Base-by-base conservation (phyloP, 2,113 vertebrate species). In the Proterorhinus semilunaris region DNA sequence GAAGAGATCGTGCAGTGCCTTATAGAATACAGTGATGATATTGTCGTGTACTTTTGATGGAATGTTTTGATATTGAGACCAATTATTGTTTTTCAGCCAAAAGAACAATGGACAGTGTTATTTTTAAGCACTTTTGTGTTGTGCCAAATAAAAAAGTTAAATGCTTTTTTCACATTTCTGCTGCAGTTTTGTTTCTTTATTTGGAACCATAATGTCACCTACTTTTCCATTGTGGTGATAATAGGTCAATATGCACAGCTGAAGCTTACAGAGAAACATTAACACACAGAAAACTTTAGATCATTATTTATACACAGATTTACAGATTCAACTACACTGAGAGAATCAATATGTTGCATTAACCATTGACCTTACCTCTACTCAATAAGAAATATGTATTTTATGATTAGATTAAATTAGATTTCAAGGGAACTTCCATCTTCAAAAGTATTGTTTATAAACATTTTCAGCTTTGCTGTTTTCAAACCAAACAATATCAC, bases 91-190 rank as follows among this genome's bases (percentile, higher is more conserved):
- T 87, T 84, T 48, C 80, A 81, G 80, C 62, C 74, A 78, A 80
- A 85, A 53, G 65, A 71, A 69, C 80, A 79, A 76, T 78, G 74
- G 80, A 62, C 82, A 90, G 85, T 90, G 86, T 91, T 90, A 79
- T 89, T 50, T 71, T 86, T 17, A 91, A 91, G 90, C 90, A 91
- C 91, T 91, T 92, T 91, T 90, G 81, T 92, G 83, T 90, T 80
- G 87, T 92, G 90, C 88, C 88, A 91, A 93, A 92, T 88, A 89
- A 91, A 89, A 45, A 5, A 48, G 45, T 84, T 72, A 66, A 69
- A 82, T 42, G 69, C 66, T 85, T 76, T 88, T 83, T 78, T 75
- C 4, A 36, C 69, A 85, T 76, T 82, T 10, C 46, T 67, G 72
- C 10, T 62, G 36, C 69, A 21, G 55, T 55, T 51, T 48, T 79